Conservation (phyloP, 2,888 invertebrate species). For the Mechanitis messenoides region DNA sequence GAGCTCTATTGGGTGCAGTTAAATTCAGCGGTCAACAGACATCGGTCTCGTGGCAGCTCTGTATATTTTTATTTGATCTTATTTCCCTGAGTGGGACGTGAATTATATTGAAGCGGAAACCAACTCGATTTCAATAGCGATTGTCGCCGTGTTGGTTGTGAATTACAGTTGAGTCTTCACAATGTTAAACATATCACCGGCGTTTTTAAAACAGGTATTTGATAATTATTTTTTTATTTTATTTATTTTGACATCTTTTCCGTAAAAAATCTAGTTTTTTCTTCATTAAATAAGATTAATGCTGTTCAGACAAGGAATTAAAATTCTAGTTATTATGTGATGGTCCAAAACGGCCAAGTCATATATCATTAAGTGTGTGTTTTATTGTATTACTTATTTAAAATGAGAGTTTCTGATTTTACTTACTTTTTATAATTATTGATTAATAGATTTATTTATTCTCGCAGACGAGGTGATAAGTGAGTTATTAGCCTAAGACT, state of each 20-base stretch:
- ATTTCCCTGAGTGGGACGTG: constrained; percentile 1
- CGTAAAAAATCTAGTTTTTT: too few species aligned
- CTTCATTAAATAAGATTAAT: too few species aligned
- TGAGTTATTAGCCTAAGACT: too few species aligned
- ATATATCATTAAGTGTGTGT: too few species aligned
- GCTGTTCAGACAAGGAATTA: too few species aligned
- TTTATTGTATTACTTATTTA: too few species aligned
- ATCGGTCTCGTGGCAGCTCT: constrained; percentile 33
- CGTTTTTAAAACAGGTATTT: constrained; percentile 58
- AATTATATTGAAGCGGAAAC: neutral
- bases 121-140: constrained; percentile 8
- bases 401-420: too few species aligned
- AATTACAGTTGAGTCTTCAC: constrained; percentile 10
- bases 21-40: constrained; percentile 35
- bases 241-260: neutral
- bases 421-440: too few species aligned
- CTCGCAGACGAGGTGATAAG: too few species aligned
- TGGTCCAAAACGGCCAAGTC: too few species aligned
- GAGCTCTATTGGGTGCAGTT: constrained; percentile 39
- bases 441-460: too few species aligned
- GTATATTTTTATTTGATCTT: constrained; percentile 17
- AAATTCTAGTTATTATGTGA: too few species aligned
- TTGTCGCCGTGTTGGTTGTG: constrained; percentile 8
- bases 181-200: constrained; percentile 49
- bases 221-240: neutral